Evolutionary conservation across 2,113 vertebrate genomes (phyloP), one percentile per base, ranked within the genome.

Genomic region (Octodon degus): DNA sequence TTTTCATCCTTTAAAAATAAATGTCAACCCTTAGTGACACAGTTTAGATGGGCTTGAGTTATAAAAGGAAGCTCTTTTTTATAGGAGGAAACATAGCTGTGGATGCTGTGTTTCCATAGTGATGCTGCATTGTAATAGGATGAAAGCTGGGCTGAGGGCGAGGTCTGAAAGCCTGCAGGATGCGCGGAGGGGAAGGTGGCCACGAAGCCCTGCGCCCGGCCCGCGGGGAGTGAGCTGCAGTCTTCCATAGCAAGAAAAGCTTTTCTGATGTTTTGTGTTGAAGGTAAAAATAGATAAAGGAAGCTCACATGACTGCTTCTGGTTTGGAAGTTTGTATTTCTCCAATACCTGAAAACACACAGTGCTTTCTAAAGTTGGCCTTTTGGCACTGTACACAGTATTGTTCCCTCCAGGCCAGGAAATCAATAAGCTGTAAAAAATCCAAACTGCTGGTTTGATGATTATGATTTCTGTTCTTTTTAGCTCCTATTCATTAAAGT

Each of bases 1-100:
- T 37, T 90, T 16, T 22, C 22, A 74, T 60, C 67, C 79, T 90
- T 7, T 22, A 30, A 79, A 94, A 84, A 68, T 91, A 65, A 89
- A 90, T 89, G 96, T n/a, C 94, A 84, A 65, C 97, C 96, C 96
- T 89, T 94, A 67, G 76, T 89, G 89, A 93, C 30, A 91, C 94
- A 81, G 91, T 98, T 96, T 97, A 93, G 83, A 86, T 97, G 74
- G 93, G 97, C 97, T 86, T 96, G 93, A 96, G 89, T 98, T 96
- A 98, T 93, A 96, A 97, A 97, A 97, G 65, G 47, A 30, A 90
- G 62, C n/a, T 79, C 9, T 97, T 97, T 93, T 77, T 97, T 92
- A 40, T 86, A 90, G 86, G 58, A 92, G 88, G 95, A 96, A 97
- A 50, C 96, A 22, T 82, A 91, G 82, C 92, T 97, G 47, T 85